Evolutionary conservation across 2,888 invertebrate species (phyloP).

Genomic region (Ernsta delagoae): DNA sequence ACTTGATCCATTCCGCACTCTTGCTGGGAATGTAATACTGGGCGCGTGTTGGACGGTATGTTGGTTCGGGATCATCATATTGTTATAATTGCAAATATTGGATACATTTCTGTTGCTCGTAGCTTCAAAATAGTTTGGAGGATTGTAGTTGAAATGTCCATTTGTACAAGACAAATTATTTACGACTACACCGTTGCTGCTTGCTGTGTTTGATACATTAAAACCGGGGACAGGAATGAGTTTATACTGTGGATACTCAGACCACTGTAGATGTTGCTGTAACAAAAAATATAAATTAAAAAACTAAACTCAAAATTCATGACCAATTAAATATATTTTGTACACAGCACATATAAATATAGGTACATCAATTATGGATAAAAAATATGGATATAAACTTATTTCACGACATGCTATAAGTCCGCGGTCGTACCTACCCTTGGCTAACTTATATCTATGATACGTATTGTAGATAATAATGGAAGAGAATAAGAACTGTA

Average conservation of each 20-base stretch:
- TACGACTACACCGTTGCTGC: slow-evolving; percentile 41
- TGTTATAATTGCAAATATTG: slow-evolving; percentile 25
- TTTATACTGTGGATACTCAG: slow-evolving; percentile 41
- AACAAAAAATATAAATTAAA: slow-evolving; percentile 41
- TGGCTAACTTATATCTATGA: too few species aligned
- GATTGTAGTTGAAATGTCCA: slow-evolving; percentile 29
- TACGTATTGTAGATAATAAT: too few species aligned
- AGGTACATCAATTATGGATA: too few species aligned
- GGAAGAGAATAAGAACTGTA: too few species aligned
- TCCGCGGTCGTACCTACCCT: too few species aligned
- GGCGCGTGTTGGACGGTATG: slow-evolving; percentile 18
- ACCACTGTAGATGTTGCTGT: slow-evolving; percentile 51
- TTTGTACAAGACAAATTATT: slow-evolving; percentile 35
- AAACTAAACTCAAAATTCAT: neutral
- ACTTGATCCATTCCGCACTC: slow-evolving; percentile 11
- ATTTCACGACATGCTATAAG: too few species aligned
- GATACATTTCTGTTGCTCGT: slow-evolving; percentile 25
- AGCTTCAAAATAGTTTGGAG: slow-evolving; percentile 37
- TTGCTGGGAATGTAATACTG: slow-evolving; percentile 17
- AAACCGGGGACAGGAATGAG: slow-evolving; percentile 40
- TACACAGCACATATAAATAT: too few species aligned
- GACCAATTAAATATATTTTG: too few species aligned
- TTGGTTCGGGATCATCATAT: slow-evolving; percentile 11
- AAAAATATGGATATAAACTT: too few species aligned
- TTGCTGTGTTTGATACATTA: slow-evolving; percentile 36